Evolutionary conservation across 1,140 invertebrate genomes (phyloP).

Genomic region (Physella acuta): DNA sequence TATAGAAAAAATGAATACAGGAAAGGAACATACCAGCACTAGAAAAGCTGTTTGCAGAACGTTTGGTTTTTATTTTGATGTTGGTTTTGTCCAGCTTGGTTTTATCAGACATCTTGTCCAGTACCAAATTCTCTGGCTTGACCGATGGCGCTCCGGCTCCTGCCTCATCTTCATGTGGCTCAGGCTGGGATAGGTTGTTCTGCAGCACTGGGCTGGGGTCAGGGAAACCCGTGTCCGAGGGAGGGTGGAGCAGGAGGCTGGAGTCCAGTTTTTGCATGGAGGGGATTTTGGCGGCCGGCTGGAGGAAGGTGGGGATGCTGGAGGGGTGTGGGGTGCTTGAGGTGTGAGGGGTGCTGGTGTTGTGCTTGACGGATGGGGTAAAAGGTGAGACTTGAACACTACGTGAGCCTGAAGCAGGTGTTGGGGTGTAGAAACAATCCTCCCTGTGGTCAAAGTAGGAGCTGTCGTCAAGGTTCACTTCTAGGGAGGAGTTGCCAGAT

Average conservation of each 20-base stretch:
- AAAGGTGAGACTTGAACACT: not conserved
- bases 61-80: too few relatives aligned
- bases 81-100: too few relatives aligned
- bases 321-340: not conserved
- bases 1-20: too few relatives aligned
- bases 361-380: not conserved
- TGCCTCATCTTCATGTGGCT: not conserved
- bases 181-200: not conserved
- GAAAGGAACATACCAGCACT: too few relatives aligned
- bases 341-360: not conserved
- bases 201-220: not conserved
- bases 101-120: too few relatives aligned
- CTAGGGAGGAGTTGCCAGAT: not conserved
- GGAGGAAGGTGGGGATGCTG: not conserved
- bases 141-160: too few relatives aligned
- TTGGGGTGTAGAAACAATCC: not conserved
- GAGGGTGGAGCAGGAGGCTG: not conserved
- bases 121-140: too few relatives aligned
- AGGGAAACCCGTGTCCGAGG: not conserved
- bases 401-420: not conserved
- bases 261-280: not conserved
- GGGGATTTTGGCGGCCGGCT: not conserved
- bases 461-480: conserved; percentile 7
- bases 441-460: not conserved
- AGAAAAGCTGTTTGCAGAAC: too few relatives aligned